Evolutionary conservation across 1,140 invertebrate genomes (phyloP), one percentile per base, ranked within the genome.

Genomic region (Trichonephila clavata): DNA sequence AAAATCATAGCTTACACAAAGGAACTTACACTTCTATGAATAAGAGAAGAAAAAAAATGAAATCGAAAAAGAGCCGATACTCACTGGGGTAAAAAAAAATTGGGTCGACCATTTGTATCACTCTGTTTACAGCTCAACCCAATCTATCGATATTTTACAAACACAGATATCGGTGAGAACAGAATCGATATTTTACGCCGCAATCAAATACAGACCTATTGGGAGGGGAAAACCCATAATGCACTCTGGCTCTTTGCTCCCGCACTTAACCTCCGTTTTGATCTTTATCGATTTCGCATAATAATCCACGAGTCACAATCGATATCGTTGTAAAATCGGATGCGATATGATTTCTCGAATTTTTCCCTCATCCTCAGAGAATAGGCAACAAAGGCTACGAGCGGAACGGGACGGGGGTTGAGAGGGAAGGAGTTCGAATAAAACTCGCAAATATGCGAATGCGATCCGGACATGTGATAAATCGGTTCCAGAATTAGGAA

Each of bases 321-420:
- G 81, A 83, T 83, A 59, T 83, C 81, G 81, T 83, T 83, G 81
- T 83, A 83, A 83, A 83, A 83, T 83, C 81, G 81, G 81, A 83
- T 83, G 50, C 81, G 81, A 83, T 83, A 83, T 83, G 81, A 83
- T 83, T 83, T 83, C 81, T 83, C 43, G 81, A 24, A 27, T 57
- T 83, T 59, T 83, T 83, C 50, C 50, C 39, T 83, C 21, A 18
- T 77, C 71, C 71, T 39, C 13, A 77, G 71, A 77, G 71, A 32
- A 77, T 77, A 27, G 71, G 71, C 71, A 77, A 77, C 71, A 77
- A 77, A 77, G 18, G 71, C 71, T 6, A 16, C 6, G 21, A 2
- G 71, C 6, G 71, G 16, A 32, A 13, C 1, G 27, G 71, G 27
- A 24, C n/a, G 1, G 27, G 32, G 32, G 32, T 4, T 39, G 2